phyloP scores from a whole-genome alignment of 2,888 invertebrate genomes.

The Apamea sordens region DNA sequence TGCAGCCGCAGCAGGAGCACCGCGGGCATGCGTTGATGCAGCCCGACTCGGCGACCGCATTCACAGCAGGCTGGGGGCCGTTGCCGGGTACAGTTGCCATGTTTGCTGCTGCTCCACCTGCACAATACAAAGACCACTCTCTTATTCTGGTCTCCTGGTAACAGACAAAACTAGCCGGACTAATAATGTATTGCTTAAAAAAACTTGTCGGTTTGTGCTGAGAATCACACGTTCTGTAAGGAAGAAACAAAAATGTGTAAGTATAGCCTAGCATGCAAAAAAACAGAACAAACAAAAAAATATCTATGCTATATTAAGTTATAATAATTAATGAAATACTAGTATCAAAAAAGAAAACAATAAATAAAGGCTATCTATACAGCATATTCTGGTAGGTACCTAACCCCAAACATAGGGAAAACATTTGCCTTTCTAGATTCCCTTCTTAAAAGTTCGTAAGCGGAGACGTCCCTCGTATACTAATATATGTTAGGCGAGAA shows the following conservation, averaged over 20 bases:
- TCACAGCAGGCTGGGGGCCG: conserved; percentile 20
- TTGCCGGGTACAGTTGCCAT: conserved; percentile 59
- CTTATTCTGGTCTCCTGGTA: background rate
- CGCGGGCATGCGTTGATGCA: conserved; percentile 78
- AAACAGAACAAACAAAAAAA: too few relatives aligned
- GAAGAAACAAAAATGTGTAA: too few relatives aligned
- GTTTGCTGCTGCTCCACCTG: conserved; percentile 65
- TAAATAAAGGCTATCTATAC: too few relatives aligned
- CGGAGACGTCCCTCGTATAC: conserved; percentile 1
- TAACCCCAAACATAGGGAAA: background rate
- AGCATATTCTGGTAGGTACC: too few relatives aligned
- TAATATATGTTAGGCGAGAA: conserved; percentile 21
- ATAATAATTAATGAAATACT: too few relatives aligned
- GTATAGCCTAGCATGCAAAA: too few relatives aligned
- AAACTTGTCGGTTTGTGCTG: background rate
- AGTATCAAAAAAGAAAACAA: too few relatives aligned
- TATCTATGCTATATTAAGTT: too few relatives aligned
- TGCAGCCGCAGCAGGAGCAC: conserved; percentile 86
- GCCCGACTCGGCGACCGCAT: conserved; percentile 44
- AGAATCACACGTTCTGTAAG: too few relatives aligned
- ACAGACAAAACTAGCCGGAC: background rate
- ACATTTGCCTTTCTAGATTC: background rate
- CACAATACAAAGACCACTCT: background rate
- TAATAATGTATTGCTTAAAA: background rate
- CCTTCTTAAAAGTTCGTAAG: conserved; percentile 1